Conservation (phyloP, 2,888 invertebrate genomes). For the Pycnomerus fuliginosus region DNA sequence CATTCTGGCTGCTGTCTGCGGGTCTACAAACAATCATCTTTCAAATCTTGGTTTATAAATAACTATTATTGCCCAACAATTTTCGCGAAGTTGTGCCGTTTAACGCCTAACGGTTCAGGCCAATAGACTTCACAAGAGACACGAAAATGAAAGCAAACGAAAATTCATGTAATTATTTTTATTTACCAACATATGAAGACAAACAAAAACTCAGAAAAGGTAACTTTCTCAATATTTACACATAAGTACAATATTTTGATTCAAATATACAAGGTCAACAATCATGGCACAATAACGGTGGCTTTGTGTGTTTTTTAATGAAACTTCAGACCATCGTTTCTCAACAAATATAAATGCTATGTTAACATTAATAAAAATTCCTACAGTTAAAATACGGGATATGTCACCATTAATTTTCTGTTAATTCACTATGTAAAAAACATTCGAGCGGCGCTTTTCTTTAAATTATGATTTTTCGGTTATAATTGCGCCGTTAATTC, state of each 20-base stretch:
- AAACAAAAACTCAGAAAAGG: conserved; percentile 13
- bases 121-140: too few species aligned
- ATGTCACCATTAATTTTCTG: conserved; percentile 23
- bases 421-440: conserved; percentile 1
- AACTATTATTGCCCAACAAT: neutral
- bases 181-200: conserved; percentile 13
- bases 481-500: too few species aligned
- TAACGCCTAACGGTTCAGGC: neutral
- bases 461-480: neutral
- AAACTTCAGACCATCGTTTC: conserved; percentile 5
- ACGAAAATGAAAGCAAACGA: neutral
- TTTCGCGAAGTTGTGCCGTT: neutral
- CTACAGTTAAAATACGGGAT: conserved; percentile 15
- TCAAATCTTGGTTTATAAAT: too few species aligned
- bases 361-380: conserved; percentile 21
- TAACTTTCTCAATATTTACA: conserved; percentile 22
- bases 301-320: conserved; percentile 6
- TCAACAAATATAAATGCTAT: conserved; percentile 16
- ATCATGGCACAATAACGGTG: conserved; percentile 23
- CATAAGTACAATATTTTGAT: conserved; percentile 19
- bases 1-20: neutral
- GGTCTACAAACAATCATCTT: neutral
- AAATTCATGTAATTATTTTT: conserved; percentile 10
- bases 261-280: conserved; percentile 24
- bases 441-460: neutral